Percentiles rank a stretch among this genome's conserved stretches.
Evolutionary conservation across 92 coral and sea anemone species (phyloP).

Genomic region (Zoanthus gigantus): DNA sequence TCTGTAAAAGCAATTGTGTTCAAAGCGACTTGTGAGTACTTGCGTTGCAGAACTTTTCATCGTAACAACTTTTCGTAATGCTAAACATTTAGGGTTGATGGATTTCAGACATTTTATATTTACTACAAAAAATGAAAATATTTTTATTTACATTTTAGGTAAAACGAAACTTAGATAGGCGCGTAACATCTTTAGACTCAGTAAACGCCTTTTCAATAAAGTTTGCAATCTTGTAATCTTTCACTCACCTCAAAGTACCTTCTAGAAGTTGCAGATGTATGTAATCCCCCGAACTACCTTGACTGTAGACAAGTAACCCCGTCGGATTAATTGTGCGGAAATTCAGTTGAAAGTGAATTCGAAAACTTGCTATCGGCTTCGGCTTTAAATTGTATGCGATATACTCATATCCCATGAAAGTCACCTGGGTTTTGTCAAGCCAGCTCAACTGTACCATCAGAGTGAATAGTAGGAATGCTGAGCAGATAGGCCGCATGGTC

Average conservation of each 20-base stretch:
- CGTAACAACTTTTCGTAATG: neutral
- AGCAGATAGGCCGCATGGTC: slow-evolving; percentile 6
- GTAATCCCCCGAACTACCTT: slow-evolving; percentile 13
- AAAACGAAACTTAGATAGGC: neutral
- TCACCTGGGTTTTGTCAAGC: slow-evolving; percentile 4
- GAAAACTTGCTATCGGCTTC: slow-evolving; percentile 12
- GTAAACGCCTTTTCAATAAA: neutral
- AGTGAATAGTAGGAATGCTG: neutral
- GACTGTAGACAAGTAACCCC: slow-evolving; percentile 13
- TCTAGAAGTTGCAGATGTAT: neutral
- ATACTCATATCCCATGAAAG: slow-evolving; percentile 15
- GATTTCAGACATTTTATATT: neutral
- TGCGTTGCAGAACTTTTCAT: neutral
- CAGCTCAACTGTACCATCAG: neutral
- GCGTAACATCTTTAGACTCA: neutral
- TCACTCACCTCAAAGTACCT: slow-evolving; percentile 26
- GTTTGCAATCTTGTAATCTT: neutral
- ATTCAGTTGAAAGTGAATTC: slow-evolving; percentile 2
- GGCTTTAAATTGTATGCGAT: slow-evolving; percentile 27
- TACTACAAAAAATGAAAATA: slow-evolving; percentile 4
- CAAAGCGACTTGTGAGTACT: neutral
- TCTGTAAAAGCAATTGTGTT: neutral
- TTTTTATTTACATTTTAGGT: slow-evolving; percentile 11
- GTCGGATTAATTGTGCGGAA: slow-evolving; percentile 33
- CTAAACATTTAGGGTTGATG: neutral